Percentiles rank a stretch among this genome's conserved stretches.
Evolutionary conservation across 1,140 invertebrate genomes (phyloP).

Genomic region (Drosophila kikkawai): DNA sequence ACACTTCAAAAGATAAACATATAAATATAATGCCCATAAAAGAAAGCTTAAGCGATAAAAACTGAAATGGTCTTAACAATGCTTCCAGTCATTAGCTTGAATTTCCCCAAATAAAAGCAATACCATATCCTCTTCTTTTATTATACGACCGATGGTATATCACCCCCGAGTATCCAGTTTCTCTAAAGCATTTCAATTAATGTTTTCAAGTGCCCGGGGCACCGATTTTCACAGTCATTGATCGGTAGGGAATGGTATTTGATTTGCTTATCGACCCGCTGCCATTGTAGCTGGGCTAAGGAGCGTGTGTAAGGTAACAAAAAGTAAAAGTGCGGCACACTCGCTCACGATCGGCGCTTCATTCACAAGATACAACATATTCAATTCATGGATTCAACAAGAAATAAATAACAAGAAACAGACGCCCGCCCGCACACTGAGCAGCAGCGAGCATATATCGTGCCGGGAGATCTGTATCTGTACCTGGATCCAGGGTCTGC

Average conservation of each 20-base stretch:
- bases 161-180: slow-evolving; percentile 18
- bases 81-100: slow-evolving; percentile 6
- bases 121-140: not conserved
- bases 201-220: slow-evolving; percentile 24
- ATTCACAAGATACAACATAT: slow-evolving; percentile 64
- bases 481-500: slow-evolving; percentile 65
- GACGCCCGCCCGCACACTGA: slow-evolving; percentile 39
- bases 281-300: slow-evolving; percentile 32
- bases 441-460: slow-evolving; percentile 38
- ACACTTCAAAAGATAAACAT: not conserved
- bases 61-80: slow-evolving; percentile 3
- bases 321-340: slow-evolving; percentile 69
- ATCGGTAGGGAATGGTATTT: slow-evolving; percentile 23
- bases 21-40: not conserved
- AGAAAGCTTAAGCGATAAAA: slow-evolving; percentile 1
- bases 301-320: slow-evolving; percentile 41
- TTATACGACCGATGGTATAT: slow-evolving; percentile 1
- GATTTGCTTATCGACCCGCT: slow-evolving; percentile 39
- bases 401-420: slow-evolving; percentile 47
- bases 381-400: slow-evolving; percentile 69
- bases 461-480: slow-evolving; percentile 72
- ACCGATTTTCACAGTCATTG: slow-evolving; percentile 48
- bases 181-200: slow-evolving; percentile 32
- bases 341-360: slow-evolving; percentile 65
- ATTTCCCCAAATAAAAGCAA: slow-evolving; percentile 5